Conservation (phyloP, 2,797 vertebrate genomes). For the Mico argentatus region DNA sequence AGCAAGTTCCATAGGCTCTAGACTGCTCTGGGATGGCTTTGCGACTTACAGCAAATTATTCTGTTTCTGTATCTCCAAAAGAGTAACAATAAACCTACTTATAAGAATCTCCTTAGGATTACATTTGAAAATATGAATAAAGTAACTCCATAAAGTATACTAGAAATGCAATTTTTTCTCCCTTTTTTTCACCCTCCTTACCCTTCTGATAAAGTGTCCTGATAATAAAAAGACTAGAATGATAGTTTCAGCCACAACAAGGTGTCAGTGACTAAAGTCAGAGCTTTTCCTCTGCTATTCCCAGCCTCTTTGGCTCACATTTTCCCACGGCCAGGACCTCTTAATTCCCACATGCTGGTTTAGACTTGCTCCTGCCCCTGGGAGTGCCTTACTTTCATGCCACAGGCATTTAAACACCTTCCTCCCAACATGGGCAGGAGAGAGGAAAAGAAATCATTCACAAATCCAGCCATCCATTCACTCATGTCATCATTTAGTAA, state of each 20-base stretch:
- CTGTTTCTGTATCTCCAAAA: background rate
- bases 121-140: constrained; percentile 5
- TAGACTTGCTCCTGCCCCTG: background rate
- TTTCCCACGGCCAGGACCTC: background rate
- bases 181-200: background rate
- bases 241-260: background rate
- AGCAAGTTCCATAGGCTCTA: background rate
- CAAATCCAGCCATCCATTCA: background rate
- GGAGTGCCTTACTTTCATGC: background rate
- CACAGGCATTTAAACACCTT: constrained; percentile 12
- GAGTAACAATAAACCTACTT: background rate
- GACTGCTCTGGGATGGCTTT: background rate
- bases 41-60: constrained; percentile 6
- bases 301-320: background rate
- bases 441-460: background rate
- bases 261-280: background rate
- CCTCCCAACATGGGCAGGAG: background rate
- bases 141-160: background rate
- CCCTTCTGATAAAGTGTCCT: background rate
- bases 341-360: background rate
- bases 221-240: background rate
- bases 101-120: background rate
- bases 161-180: background rate
- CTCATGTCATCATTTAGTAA: background rate
- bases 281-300: background rate